phyloP scores from a whole-genome alignment of 2,113 vertebrate species.

The Rhodinocichla rosea region DNA sequence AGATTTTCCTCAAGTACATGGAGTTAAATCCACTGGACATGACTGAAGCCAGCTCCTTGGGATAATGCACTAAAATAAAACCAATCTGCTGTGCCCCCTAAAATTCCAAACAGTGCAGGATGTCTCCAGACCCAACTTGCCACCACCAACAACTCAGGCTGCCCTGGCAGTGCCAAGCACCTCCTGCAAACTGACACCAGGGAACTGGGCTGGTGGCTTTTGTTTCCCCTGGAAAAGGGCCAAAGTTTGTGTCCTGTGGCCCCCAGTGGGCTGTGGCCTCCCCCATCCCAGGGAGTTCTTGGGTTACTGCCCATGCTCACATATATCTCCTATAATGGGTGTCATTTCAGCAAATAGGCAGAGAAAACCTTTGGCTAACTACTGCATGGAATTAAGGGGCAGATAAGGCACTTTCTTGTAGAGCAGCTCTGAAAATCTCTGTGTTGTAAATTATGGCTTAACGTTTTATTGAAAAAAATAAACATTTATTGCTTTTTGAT shows the following conservation, averaged over 20 bases:
- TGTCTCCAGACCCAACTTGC: background rate
- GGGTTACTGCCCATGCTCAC: background rate
- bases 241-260: background rate
- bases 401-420: background rate
- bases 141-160: background rate
- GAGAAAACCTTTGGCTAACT: background rate
- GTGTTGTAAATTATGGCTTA: background rate
- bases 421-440: background rate
- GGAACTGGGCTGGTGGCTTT: background rate
- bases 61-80: background rate
- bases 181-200: background rate
- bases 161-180: background rate
- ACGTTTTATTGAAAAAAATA: background rate
- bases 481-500: background rate
- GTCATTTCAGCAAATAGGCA: background rate
- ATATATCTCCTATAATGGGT: background rate
- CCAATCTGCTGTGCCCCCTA: background rate
- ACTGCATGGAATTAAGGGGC: background rate
- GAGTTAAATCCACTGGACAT: background rate
- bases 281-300: background rate
- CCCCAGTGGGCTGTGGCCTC: background rate
- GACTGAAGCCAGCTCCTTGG: background rate
- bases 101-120: accelerated
- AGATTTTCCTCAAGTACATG: background rate
- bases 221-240: background rate